Base-by-base conservation (phyloP, 2,797 vertebrate species). In the Coregonus ussuriensis region DNA sequence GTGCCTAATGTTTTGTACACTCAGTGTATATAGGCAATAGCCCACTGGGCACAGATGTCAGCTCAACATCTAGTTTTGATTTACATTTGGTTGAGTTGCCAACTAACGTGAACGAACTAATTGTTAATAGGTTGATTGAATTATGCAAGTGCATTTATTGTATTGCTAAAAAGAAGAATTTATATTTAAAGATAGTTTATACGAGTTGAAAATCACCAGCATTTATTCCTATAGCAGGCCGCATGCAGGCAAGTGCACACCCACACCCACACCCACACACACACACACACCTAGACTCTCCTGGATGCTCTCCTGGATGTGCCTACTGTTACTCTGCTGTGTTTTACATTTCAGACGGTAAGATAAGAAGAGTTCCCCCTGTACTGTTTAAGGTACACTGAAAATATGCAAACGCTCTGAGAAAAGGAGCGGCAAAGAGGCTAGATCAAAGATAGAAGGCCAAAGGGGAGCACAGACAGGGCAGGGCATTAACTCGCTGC, bases 381-480 rank as follows among this genome's bases (percentile, higher is more conserved):
- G 67, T 76, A 41, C 41, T 9, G 41, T 41, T 41, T 41, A 41
- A 41, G 41, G 41, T 41, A 86, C 81, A 83, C 83, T 84, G 84
- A 77, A 88, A 84, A 88, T 81, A 89, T 85, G 84, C 84, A 88
- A 87, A 88, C 76, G 71, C 78, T 81, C 75, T 74, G 78, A 78
- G 79, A 84, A 83, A 56, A 25, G 41, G 41, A 75, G 25, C 29
- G 41, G 21, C 37, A 67, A 41, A 79, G 41, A 41, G 7, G 41
- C 41, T 41, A 2, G 41, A 41, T 77, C 67, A 71, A 74, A 85
- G 82, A 88, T 81, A 81, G 82, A 1, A 54, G 67, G 78, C 70
- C 41, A 35, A 72, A 63, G 79, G 82, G 81, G 77, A 77, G 68
- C 71, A 67, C 18, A 41, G 41, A 9, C 41, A 41, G 41, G 41